phyloP scores from a whole-genome alignment of 1,140 invertebrate species.

The Schlechtendalia chinensis region DNA sequence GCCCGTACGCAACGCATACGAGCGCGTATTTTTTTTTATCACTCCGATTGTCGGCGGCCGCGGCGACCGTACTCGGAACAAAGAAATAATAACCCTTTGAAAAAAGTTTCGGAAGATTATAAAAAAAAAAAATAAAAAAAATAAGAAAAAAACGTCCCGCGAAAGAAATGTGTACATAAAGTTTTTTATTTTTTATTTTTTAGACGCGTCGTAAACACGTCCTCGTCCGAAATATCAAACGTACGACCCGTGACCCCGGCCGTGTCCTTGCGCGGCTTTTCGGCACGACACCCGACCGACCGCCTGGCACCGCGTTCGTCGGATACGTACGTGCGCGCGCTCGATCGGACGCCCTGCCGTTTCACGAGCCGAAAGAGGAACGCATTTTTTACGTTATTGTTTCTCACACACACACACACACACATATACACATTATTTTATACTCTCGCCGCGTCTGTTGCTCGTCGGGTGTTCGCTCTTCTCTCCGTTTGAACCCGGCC shows the following conservation, averaged over 20 bases:
- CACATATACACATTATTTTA: not conserved
- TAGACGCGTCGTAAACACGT: constrained; percentile 49
- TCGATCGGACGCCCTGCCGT: constrained; percentile 40
- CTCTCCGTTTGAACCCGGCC: constrained; percentile 44
- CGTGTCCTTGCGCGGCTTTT: constrained; percentile 42
- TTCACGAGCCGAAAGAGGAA: constrained; percentile 38
- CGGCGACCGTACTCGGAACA: constrained; percentile 7
- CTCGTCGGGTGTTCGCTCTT: constrained; percentile 11
- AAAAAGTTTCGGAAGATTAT: constrained; percentile 33
- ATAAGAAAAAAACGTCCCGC: too few species aligned
- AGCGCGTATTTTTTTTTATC: constrained; percentile 5
- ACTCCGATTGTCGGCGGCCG: constrained; percentile 32
- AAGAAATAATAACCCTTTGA: constrained; percentile 32
- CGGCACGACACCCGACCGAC: constrained; percentile 46
- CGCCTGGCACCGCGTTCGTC: too few species aligned
- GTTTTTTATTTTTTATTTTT: constrained; percentile 26
- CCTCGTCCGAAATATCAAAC: constrained; percentile 47
- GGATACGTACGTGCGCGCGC: not conserved
- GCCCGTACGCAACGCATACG: not conserved
- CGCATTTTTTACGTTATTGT: constrained; percentile 47
- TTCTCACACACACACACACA: constrained; percentile 3
- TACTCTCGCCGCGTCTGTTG: constrained; percentile 1
- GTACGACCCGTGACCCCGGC: constrained; percentile 34
- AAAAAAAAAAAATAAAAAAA: constrained; percentile 26
- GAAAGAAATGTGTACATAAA: constrained; percentile 16